Evolutionary conservation across 2,113 vertebrate genomes (phyloP), one percentile per base, ranked within the genome.

Genomic region (Sinocyclocheilus rhinocerous): DNA sequence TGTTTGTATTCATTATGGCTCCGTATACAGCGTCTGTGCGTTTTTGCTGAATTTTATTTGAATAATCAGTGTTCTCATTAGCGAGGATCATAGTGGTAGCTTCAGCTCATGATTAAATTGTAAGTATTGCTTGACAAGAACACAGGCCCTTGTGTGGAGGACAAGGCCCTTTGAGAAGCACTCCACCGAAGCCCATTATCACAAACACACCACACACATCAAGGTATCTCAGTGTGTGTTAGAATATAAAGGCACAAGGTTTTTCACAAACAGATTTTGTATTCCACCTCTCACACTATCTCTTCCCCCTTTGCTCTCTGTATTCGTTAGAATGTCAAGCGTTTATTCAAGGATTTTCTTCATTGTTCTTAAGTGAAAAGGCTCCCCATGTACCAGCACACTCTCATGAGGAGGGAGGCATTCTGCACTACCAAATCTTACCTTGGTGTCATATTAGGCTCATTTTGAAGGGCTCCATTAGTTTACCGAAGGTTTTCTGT

Each of bases 51-150:
- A 33, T 50, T 81, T 29, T 13, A 36, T 59, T 48, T 73, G 13
- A 81, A 86, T 81, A 81, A 63, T 75, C 63, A 39, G 36, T 45
- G 50, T 61, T 81, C 55, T 86, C 77, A 75, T 81, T 52, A 82
- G 42, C 20, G 24, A 83, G 65, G 45, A 67, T 69, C 78, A 65
- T 24, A 36, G 70, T 63, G 22, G 29, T 57, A 36, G 20, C 45
- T 39, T 20, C 50, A 79, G 59, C 76, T 81, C 77, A 75, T 73
- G 50, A 73, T 61, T 86, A 33, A 63, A 81, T 81, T 59, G 70
- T 75, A 80, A 72, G 67, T 24, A 55, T 72, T 81, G 52, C 67
- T 61, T 59, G 57, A 83, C 24, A 22, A 63, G 26, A 77, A 72
- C 45, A 42, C 22, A 55, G 48, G 39, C 77, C 36, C 76, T 45